Percentiles rank a stretch among this genome's conserved stretches.
Conservation (phyloP, 2,113 vertebrate genomes). For the Pachyramphus minor region DNA sequence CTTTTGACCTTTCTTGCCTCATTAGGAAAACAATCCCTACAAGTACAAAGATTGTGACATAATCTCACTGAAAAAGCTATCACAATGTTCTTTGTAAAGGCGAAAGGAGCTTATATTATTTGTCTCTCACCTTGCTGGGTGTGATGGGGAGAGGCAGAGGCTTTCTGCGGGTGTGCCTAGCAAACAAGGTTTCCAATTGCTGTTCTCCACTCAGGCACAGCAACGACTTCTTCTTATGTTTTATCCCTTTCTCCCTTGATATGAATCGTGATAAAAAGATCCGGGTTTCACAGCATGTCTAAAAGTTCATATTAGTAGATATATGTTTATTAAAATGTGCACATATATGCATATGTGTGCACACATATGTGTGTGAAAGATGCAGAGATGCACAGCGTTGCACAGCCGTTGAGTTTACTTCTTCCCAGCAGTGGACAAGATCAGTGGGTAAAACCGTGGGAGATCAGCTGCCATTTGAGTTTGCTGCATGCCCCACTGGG, state of each 20-base stretch:
- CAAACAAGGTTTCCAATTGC: neutral
- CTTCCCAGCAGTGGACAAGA: neutral
- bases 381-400: neutral
- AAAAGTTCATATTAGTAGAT: neutral
- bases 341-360: fast-evolving
- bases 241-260: neutral
- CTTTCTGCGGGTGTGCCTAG: neutral
- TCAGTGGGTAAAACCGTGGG: neutral
- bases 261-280: neutral
- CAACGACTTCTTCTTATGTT: neutral
- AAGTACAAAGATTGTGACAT: slow-evolving; percentile 36
- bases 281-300: neutral
- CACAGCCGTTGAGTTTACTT: neutral
- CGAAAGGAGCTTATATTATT: neutral
- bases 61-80: neutral
- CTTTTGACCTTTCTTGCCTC: slow-evolving; percentile 1
- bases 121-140: neutral
- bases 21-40: neutral
- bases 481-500: neutral
- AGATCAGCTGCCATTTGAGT: neutral
- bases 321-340: neutral
- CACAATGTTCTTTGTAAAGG: slow-evolving; percentile 12
- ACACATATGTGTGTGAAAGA: fast-evolving
- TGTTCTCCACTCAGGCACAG: neutral
- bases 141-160: neutral